Conservation (phyloP, 2,113 vertebrate genomes). For the mouse (Mus musculus) region GRCm39 chr4:55809501-55810000, state of each 20-base stretch:
- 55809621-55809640: constrained; percentile 71
- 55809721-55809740: background rate
- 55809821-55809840: background rate
- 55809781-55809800: background rate
- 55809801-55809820: background rate
- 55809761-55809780: background rate
- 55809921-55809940: background rate
- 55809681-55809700: background rate
- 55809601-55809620: constrained; percentile 56
- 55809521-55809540: constrained; percentile 20
- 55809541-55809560: constrained; percentile 40
- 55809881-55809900: background rate
- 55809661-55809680: constrained; percentile 66
- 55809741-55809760: background rate
- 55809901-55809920: constrained; percentile 26
- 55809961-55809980: background rate
- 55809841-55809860: background rate
- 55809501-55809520: background rate
- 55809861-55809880: constrained; percentile 2
- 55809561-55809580: constrained; percentile 15
- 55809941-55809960: background rate
- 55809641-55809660: constrained; percentile 60
- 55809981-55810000: background rate
- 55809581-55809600: constrained; percentile 60
- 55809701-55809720: background rate